Base-by-base conservation (phyloP, 2,113 vertebrate species). In the Cyprinus carpio region DNA sequence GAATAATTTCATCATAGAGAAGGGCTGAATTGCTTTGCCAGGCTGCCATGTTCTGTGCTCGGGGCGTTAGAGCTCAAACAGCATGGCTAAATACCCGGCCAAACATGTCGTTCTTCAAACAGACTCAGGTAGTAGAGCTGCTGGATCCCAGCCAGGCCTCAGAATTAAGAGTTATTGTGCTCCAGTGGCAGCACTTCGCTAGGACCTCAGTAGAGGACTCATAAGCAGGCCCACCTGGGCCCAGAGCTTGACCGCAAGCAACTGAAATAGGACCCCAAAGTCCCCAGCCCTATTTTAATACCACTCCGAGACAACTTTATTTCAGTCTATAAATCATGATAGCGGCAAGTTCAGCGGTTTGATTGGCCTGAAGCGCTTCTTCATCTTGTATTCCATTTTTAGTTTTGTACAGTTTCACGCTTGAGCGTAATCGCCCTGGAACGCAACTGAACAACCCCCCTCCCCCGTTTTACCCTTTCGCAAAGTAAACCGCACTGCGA, bases 21-120 rank as follows among this genome's bases (percentile, higher is more conserved):
- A 91, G 90, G 87, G 90, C 90, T 89, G 88, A 91, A 93, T 92
- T 92, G 92, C 88, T 93, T 87, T 92, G 92, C 91, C 92, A 93
- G 56, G 31, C 77, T 31, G 40, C 78, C 74, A 80, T 87, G 87
- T 89, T 92, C 90, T 90, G 83, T 91, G 91, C 92, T 94, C 91
- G 83, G 83, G 92, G 91, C 83, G 46, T 72, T 51, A 58, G 91
- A 93, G 93, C 93, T 94, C 93, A 95, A 95, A 94, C 92, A 92
- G 94, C 93, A 95, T 95, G 93, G 93, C 90, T 95, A 94, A 95
- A 94, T 93, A 94, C 92, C 90, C 89, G 88, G 92, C 91, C 93
- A 90, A 94, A 94, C 89, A 92, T 94, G 93, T 94, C 91, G 92
- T 93, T 94, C 92, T 94, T 94, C 94, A 94, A 94, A 94, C 93